A percentile compares a stretch with the other conserved stretches of the same genome.
Evolutionary conservation across 2,888 invertebrate species (phyloP).

Genomic region (Serripes groenlandicus): DNA sequence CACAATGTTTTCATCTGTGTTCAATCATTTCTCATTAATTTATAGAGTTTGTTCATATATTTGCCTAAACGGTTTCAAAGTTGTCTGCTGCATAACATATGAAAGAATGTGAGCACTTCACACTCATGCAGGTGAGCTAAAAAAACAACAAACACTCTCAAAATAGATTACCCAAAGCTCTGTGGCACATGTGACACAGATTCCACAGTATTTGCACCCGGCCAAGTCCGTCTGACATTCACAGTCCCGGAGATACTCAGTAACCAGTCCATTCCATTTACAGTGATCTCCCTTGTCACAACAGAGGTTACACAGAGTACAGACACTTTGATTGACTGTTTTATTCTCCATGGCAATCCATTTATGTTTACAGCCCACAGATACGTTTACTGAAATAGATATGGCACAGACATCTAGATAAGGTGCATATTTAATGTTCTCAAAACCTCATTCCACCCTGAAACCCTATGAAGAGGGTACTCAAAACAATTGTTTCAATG

Average conservation of each 20-base stretch:
- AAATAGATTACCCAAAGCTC: conserved; percentile 79
- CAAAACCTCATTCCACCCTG: no score
- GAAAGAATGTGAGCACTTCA: no score
- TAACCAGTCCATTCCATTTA: conserved; percentile 74
- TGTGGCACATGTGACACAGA: conserved; percentile 77
- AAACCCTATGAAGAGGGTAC: no score
- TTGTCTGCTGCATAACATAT: no score
- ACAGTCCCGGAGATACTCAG: conserved; percentile 72
- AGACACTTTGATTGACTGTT: conserved; percentile 70
- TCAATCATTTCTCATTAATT: no score
- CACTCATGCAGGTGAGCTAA: no score
- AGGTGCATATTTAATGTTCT: no score
- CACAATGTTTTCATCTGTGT: no score
- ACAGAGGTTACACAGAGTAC: conserved; percentile 79
- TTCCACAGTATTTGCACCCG: conserved; percentile 79
- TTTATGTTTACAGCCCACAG: conserved; percentile 78
- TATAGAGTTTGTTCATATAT: no score
- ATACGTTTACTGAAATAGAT: conserved; percentile 75
- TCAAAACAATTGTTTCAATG: no score
- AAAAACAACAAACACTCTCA: no score
- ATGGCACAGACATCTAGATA: background rate
- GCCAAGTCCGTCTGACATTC: conserved; percentile 71
- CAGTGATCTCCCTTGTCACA: conserved; percentile 75
- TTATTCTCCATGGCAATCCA: conserved; percentile 67
- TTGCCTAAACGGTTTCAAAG: no score